phyloP scores from a whole-genome alignment of 2,888 invertebrate genomes.

The Archaeoteleia sp. region DNA sequence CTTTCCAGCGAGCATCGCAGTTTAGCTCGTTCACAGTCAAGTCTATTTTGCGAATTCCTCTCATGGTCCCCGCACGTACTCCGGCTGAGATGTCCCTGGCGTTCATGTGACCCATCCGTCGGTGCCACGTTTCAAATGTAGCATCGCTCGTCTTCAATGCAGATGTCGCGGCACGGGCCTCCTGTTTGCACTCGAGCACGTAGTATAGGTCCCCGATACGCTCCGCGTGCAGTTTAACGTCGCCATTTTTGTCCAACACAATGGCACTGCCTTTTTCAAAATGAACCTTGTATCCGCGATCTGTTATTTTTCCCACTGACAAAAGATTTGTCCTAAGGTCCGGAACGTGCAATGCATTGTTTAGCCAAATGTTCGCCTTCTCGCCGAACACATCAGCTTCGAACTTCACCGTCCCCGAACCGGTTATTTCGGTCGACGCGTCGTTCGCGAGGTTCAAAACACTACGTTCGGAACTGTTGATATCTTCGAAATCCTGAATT shows the following conservation, averaged over 20 bases:
- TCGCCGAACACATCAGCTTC: conserved; percentile 17
- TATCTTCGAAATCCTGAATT: conserved; percentile 10
- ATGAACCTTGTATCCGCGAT: conserved; percentile 5
- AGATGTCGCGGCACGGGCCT: no score
- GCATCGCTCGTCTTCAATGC: no score
- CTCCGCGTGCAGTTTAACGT: conserved; percentile 4
- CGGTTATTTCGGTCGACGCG: conserved; percentile 20
- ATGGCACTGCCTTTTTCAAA: conserved; percentile 6
- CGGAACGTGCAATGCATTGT: conserved; percentile 18
- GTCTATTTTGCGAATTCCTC: neutral
- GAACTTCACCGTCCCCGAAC: conserved; percentile 22
- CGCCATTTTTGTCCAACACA: conserved; percentile 1
- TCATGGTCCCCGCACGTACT: neutral
- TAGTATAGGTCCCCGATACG: conserved; percentile 1
- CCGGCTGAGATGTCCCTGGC: conserved; percentile 2
- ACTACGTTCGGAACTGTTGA: neutral
- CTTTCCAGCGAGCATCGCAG: conserved; percentile 34
- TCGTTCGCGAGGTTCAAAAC: conserved; percentile 31
- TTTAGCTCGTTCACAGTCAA: no score
- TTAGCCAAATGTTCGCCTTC: conserved; percentile 12
- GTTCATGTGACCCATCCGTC: conserved; percentile 8
- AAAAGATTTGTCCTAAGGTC: conserved; percentile 28
- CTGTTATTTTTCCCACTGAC: conserved; percentile 33
- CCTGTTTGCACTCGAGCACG: no score
- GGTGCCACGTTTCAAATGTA: neutral